Percentiles rank a stretch among this genome's conserved stretches.
phyloP scores from a whole-genome alignment of 2,888 invertebrate species.

The Drosophila neutralis region DNA sequence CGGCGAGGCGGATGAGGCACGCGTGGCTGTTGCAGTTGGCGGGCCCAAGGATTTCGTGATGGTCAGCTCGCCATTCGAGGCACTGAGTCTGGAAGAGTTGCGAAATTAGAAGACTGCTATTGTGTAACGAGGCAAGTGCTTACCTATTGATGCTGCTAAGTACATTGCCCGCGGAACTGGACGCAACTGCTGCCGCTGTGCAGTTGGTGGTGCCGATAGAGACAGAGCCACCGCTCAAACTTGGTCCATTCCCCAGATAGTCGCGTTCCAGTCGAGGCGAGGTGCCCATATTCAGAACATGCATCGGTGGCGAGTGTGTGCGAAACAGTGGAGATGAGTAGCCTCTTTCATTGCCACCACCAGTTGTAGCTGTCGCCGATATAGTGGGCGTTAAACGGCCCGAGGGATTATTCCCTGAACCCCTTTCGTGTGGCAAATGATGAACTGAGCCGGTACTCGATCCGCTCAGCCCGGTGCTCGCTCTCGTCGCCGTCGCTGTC shows the following conservation, averaged over 20 bases:
- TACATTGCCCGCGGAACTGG: constrained; percentile 83
- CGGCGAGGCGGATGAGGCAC: constrained; percentile 76
- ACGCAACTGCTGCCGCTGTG: constrained; percentile 51
- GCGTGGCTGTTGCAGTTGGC: constrained; percentile 77
- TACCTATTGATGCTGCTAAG: constrained; percentile 89
- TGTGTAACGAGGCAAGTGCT: constrained; percentile 45
- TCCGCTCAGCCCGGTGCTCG: constrained; percentile 23
- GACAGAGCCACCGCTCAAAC: constrained; percentile 36
- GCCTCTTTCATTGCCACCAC: constrained; percentile 77
- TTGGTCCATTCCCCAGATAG: constrained; percentile 81
- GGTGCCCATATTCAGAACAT: constrained; percentile 67
- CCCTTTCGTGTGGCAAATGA: constrained; percentile 48
- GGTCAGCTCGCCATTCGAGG: constrained; percentile 92
- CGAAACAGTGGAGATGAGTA: constrained; percentile 79
- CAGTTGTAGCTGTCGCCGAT: constrained; percentile 38
- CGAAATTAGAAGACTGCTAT: neutral
- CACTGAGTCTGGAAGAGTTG: constrained; percentile 86
- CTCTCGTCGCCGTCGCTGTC: constrained; percentile 68
- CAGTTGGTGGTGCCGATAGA: constrained; percentile 53
- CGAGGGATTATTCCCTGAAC: constrained; percentile 20
- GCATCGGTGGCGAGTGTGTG: constrained; percentile 66
- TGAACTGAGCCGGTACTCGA: constrained; percentile 40
- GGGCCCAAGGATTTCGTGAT: constrained; percentile 91
- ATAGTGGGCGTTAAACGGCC: constrained; percentile 59
- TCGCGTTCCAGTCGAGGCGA: constrained; percentile 80